Percentiles rank a stretch among this genome's conserved stretches.
These are phyloP conservation scores for Epinotia bilunana DNA, from an alignment of 2,888 invertebrate species.

Conservation along the genomic window DNA sequence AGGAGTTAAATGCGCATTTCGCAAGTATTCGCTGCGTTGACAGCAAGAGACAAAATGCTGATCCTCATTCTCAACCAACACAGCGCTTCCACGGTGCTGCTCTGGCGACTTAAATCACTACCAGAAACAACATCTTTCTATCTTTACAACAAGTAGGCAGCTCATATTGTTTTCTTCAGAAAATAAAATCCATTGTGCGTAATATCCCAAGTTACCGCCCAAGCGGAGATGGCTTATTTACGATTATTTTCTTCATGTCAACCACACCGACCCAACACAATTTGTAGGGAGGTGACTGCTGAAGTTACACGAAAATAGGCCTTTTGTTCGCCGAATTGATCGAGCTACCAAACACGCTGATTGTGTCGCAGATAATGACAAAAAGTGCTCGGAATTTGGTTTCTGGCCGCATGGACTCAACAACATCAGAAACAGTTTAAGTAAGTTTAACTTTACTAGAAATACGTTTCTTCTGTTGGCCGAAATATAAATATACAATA, in stretches of 20 bases:
- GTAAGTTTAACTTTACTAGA: background rate
- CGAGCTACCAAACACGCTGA: background rate
- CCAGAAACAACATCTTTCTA: background rate
- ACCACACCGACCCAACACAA: background rate
- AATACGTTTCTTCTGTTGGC: background rate
- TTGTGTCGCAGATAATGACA: background rate
- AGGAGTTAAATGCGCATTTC: too few species aligned
- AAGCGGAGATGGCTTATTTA: background rate
- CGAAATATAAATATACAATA: background rate
- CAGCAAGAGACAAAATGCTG: too few species aligned
- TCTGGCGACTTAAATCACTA: too few species aligned
- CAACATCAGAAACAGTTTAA: background rate
- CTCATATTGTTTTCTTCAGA: background rate
- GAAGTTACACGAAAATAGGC: background rate
- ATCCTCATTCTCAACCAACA: too few species aligned
- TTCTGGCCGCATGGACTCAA: background rate
- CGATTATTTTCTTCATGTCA: background rate
- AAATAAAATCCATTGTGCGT: background rate
- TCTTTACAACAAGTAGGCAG: background rate
- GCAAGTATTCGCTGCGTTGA: too few species aligned
- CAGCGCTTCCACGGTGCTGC: too few species aligned
- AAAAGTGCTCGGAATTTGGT: background rate
- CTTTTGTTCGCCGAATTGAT: background rate
- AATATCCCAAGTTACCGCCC: background rate
- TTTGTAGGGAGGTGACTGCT: background rate